Evolutionary conservation across 2,888 invertebrate species (phyloP).

Genomic region (Lithophane leautieri): DNA sequence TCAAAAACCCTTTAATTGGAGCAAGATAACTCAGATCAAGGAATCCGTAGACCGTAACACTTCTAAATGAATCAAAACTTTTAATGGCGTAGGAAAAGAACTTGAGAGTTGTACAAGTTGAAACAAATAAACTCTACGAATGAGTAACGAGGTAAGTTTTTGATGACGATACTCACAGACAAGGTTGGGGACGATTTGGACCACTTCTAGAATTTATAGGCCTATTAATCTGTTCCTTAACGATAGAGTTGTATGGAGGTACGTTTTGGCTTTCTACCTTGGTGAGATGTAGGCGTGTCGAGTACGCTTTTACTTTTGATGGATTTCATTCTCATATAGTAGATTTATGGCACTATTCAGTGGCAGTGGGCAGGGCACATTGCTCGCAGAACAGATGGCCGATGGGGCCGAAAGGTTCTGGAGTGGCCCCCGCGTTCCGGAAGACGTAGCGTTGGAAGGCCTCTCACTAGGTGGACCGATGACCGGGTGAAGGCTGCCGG

Average conservation of each 20-base stretch:
- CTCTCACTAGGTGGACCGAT: too few species aligned
- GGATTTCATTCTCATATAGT: background rate
- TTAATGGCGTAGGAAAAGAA: conserved; percentile 75
- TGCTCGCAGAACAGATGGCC: too few species aligned
- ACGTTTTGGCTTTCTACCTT: background rate
- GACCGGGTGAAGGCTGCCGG: too few species aligned
- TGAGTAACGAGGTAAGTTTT: conserved; percentile 70
- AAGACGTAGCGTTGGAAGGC: too few species aligned
- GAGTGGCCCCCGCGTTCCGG: too few species aligned
- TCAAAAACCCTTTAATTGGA: conserved; percentile 68
- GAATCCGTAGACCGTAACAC: conserved; percentile 59
- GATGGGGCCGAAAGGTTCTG: too few species aligned
- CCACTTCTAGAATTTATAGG: conserved; percentile 62
- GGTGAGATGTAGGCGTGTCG: conserved; percentile 5
- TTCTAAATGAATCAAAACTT: conserved; percentile 80
- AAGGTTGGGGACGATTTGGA: conserved; percentile 61
- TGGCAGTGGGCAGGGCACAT: too few species aligned
- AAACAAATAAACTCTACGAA: conserved; percentile 75
- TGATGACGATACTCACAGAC: conserved; percentile 63
- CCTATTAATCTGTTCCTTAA: conserved; percentile 59
- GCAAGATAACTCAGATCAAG: conserved; percentile 61
- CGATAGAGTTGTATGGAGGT: conserved; percentile 14
- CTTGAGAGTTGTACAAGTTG: conserved; percentile 60
- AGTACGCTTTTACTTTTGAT: conserved; percentile 12
- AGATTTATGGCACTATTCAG: too few species aligned